Evolutionary conservation across 2,888 invertebrate genomes (phyloP), one percentile per base, ranked within the genome.

Genomic region (Synergus gifuensis): DNA sequence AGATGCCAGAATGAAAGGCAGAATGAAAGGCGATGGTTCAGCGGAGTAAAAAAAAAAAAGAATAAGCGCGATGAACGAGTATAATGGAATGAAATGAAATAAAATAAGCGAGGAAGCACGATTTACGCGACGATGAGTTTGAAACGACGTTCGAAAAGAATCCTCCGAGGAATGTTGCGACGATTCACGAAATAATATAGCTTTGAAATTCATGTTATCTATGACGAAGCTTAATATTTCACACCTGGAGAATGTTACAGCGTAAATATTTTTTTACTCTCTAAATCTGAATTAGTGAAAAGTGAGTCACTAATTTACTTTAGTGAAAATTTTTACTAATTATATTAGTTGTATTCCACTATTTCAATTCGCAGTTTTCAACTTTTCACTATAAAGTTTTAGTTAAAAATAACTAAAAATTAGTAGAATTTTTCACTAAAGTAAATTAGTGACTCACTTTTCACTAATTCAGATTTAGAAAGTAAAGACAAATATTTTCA

Each of bases 21-120:
- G 54, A 73, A 73, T 73, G 54, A 73, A 73, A 49, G 73, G 73
- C 49, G 49, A 40, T 54, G 73, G 73, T 73, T 73, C 54, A 73
- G 36, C 73, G 11, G 73, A 73, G 28, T 73, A 73, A 49, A 16
- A 73, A 73, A 16, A 73, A 73, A 73, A 36, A 73, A 54, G n/a
- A 49, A 49, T 49, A 69, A 69, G 22, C 49, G 49, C 36, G 69
- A 73, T 54, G 11, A 16, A 28, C 54, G 73, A 73, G 54, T 54
- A 73, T 54, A 73, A 73, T 73, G 49, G 54, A 73, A 73, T 73
- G 14, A 36, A 73, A 73, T 36, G 36, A 36, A 28, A 28, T 73
- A 36, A 54, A 73, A 54, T 73, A 54, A 36, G 36, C 40, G n/a
- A 73, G 40, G n/a, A 40, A 69, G 49, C 49, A 69, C 49, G 12